Conservation (phyloP, 1,140 invertebrate genomes). For the Bactericera cockerelli region DNA sequence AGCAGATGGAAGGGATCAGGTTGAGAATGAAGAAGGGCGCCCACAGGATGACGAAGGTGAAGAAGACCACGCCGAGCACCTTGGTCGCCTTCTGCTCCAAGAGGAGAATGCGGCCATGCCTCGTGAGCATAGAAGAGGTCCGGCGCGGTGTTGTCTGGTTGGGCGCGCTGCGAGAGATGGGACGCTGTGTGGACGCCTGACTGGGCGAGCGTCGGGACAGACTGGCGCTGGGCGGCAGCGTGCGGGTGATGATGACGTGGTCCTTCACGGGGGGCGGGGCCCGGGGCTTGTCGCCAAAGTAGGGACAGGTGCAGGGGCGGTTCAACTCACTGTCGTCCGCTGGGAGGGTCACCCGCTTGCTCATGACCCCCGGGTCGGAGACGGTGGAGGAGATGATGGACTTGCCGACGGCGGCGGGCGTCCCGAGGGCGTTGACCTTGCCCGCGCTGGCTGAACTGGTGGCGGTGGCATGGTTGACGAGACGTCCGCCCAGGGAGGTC, state of each 20-base stretch:
- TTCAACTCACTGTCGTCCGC: background rate
- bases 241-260: conserved; percentile 19
- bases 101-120: conserved; percentile 61
- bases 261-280: conserved; percentile 14
- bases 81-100: conserved; percentile 89
- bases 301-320: conserved; percentile 60
- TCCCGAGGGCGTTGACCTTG: background rate
- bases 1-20: conserved; percentile 58
- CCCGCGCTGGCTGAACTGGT: too few species aligned
- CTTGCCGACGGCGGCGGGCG: background rate
- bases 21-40: conserved; percentile 86
- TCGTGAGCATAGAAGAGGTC: conserved; percentile 13
- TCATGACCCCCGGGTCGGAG: background rate
- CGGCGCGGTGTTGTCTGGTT: conserved; percentile 15
- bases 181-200: background rate
- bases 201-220: background rate
- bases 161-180: background rate
- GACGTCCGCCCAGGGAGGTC: too few species aligned
- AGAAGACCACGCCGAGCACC: conserved; percentile 81
- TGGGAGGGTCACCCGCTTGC: background rate
- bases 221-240: conserved; percentile 12
- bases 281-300: conserved; percentile 43
- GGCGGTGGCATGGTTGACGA: too few species aligned
- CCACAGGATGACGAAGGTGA: conserved; percentile 86
- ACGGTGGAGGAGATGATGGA: background rate